A percentile compares a stretch with the other conserved stretches of the same genome.
phyloP scores from a whole-genome alignment of 2,888 invertebrate genomes.

The Folsomia candida region DNA sequence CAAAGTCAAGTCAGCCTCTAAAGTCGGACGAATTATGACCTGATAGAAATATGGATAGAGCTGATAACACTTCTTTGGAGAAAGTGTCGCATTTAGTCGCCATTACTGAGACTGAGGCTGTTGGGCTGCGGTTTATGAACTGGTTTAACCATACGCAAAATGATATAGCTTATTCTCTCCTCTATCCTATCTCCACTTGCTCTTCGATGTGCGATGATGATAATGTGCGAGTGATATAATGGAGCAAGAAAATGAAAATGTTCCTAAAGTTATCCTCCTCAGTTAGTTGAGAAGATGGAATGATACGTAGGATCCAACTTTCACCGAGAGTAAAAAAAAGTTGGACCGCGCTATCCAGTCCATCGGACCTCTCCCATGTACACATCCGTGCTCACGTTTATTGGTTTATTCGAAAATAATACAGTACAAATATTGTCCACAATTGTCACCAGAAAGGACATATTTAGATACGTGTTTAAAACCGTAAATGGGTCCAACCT shows the following conservation, averaged over 20 bases:
- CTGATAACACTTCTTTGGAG: slow-evolving; percentile 3
- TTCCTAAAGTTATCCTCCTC: slow-evolving; percentile 7
- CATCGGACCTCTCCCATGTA: neutral
- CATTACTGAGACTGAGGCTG: neutral
- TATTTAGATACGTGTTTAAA: too few relatives aligned
- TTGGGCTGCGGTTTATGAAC: neutral
- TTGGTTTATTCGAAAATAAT: too few relatives aligned
- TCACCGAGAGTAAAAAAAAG: neutral
- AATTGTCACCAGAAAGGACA: too few relatives aligned
- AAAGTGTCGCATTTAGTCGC: slow-evolving; percentile 5
- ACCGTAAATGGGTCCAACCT: too few relatives aligned
- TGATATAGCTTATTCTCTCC: neutral
- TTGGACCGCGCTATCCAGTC: neutral
- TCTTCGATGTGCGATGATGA: slow-evolving; percentile 21
- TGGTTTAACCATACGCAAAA: neutral
- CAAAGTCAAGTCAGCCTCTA: neutral
- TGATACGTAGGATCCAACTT: neutral
- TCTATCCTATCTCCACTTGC: neutral
- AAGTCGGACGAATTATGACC: neutral
- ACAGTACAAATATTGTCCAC: too few relatives aligned
- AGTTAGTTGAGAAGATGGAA: neutral
- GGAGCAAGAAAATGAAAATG: slow-evolving; percentile 18
- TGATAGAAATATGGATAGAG: slow-evolving; percentile 8
- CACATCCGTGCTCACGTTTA: too few relatives aligned
- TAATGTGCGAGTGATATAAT: slow-evolving; percentile 23